Conservation (phyloP, 2,888 invertebrate species). For the Cephus spinipes region DNA sequence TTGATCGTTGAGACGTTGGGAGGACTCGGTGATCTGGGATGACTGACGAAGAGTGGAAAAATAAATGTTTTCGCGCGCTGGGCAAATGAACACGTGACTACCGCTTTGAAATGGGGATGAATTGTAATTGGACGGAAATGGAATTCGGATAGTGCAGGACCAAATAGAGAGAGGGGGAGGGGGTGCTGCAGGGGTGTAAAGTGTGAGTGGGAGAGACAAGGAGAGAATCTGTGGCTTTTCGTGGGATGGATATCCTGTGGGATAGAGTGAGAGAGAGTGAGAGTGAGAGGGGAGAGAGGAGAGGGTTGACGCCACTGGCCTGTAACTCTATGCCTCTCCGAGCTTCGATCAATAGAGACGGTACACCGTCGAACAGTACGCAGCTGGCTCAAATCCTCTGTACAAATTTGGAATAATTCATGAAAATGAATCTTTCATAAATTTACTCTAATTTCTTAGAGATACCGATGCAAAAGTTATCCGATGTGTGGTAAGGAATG, state of each 20-base stretch:
- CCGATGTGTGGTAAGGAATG: background rate
- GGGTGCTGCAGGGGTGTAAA: conserved; percentile 14
- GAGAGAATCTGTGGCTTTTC: conserved; percentile 24
- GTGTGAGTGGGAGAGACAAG: conserved; percentile 13
- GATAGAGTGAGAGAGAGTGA: background rate
- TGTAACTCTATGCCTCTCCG: conserved; percentile 62
- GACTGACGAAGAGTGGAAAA: conserved; percentile 23
- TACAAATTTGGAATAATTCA: conserved; percentile 13
- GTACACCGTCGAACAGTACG: conserved; percentile 56
- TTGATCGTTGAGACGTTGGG: conserved; percentile 1
- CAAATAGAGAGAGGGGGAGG: conserved; percentile 30
- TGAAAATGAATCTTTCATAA: background rate
- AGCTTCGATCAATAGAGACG: conserved; percentile 63
- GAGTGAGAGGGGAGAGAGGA: conserved; percentile 33
- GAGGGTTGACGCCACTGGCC: conserved; percentile 59
- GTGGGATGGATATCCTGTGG: background rate
- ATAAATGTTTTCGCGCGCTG: conserved; percentile 40
- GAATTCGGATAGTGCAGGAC: conserved; percentile 53
- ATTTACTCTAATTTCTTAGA: background rate
- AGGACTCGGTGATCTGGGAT: background rate
- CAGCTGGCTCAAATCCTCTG: conserved; percentile 53
- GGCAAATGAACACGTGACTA: conserved; percentile 49
- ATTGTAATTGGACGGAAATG: conserved; percentile 61
- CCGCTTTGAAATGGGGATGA: conserved; percentile 54
- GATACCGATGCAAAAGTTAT: background rate